phyloP scores from a whole-genome alignment of 2,888 invertebrate species.

The Drosophila aldrichi region DNA sequence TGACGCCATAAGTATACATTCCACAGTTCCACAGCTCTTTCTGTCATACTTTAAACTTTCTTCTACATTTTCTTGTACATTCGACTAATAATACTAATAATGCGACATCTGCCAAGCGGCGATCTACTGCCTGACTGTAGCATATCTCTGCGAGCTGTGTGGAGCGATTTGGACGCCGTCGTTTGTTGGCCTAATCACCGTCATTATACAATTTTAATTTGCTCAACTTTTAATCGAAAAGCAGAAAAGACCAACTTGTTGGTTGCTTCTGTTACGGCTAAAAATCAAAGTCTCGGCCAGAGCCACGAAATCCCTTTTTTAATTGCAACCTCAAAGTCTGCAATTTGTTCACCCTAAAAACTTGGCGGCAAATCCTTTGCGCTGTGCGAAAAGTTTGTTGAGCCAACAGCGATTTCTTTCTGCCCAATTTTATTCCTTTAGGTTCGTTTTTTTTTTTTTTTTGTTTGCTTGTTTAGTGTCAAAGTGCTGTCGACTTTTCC shows the following conservation, averaged over 20 bases:
- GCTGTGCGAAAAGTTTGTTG: slow-evolving; percentile 53
- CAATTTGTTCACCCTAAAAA: slow-evolving; percentile 38
- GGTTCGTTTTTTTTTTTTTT: neutral
- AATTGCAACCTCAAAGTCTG: slow-evolving; percentile 67
- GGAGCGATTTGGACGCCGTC: slow-evolving; percentile 42
- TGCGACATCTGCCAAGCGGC: neutral
- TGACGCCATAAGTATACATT: too few species aligned
- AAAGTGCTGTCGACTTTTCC: slow-evolving; percentile 72
- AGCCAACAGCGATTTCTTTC: slow-evolving; percentile 56
- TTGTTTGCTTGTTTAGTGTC: slow-evolving; percentile 49
- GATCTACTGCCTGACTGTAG: neutral
- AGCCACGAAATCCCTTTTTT: slow-evolving; percentile 75
- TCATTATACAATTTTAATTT: slow-evolving; percentile 80
- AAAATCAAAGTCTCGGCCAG: slow-evolving; percentile 59
- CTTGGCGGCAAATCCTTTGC: slow-evolving; percentile 65
- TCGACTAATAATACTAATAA: too few species aligned
- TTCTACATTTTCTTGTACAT: too few species aligned
- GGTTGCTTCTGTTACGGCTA: slow-evolving; percentile 15
- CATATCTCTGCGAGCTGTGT: slow-evolving; percentile 2
- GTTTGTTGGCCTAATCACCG: slow-evolving; percentile 68
- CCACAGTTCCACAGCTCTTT: too few species aligned
- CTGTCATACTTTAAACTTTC: too few species aligned
- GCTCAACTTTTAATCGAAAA: slow-evolving; percentile 74
- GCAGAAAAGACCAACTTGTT: slow-evolving; percentile 14
- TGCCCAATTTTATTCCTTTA: slow-evolving; percentile 7